Conservation (phyloP, 2,797 vertebrate species). For the Anguilla megastoma region DNA sequence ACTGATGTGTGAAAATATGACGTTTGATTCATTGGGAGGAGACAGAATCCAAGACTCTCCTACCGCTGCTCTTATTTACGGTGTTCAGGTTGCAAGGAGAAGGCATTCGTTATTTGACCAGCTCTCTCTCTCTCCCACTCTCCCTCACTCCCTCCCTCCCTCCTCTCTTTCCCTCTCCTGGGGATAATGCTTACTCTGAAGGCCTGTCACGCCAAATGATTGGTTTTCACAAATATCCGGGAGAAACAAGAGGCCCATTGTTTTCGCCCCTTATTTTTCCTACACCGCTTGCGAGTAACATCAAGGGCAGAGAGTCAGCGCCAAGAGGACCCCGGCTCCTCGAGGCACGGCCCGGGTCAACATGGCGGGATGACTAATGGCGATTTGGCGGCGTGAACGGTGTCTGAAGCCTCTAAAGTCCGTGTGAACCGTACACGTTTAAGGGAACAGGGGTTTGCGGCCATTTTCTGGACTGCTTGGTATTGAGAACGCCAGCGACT, state of each 20-base stretch:
- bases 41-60: not conserved
- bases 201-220: not conserved
- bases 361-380: not conserved
- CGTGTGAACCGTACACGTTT: not conserved
- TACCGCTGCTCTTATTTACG: not conserved
- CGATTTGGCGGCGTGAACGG: not conserved
- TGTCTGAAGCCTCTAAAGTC: not conserved
- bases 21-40: too few relatives aligned
- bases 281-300: not conserved
- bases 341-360: not conserved
- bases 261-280: not conserved
- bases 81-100: not conserved
- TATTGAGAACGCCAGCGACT: not conserved
- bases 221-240: conserved; percentile 7
- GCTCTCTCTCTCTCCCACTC: not conserved
- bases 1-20: not conserved
- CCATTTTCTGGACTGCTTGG: not conserved
- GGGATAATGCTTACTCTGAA: not conserved
- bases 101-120: too few relatives aligned
- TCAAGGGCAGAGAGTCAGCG: not conserved
- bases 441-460: not conserved
- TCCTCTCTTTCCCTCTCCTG: not conserved
- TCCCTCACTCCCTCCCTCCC: not conserved
- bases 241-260: conserved; percentile 22
- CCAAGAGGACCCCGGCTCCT: not conserved